Base-by-base conservation (phyloP, 2,113 vertebrate genomes). In the Probosciger aterrimus region DNA sequence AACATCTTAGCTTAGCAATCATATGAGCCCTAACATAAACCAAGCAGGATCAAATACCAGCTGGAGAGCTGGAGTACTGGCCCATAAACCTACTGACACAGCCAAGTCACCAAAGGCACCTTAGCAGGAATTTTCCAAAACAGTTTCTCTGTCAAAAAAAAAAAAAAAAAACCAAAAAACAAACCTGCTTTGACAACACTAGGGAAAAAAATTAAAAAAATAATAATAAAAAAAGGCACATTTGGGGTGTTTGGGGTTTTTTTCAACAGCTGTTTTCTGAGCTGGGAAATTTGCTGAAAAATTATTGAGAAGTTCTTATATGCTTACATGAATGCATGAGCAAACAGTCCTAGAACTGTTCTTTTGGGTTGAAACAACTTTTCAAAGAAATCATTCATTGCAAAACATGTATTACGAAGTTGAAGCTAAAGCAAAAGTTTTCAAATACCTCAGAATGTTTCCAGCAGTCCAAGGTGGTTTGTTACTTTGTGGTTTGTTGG, bases 1-100 rank as follows among this genome's bases (percentile, higher is more conserved):
- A 93, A 75, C 65, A 28, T 68, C 63, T 57, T 70, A 62, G 69
- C 76, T 77, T 92, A 94, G 90, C 92, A 93, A 95, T 84, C 65
- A 87, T 82, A 92, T 89, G 13, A 91, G 35, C 37, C 77, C 55
- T 68, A 67, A 85, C 33, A 87, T 46, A 91, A 96, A 91, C 81
- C 57, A 31, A 86, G 50, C 37, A 47, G 81, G 81, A 88, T 92
- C 81, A 92, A 94, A 95, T 89, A 74, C 49, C 84, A 89, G 69
- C 62, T 88, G 62, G 47, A 82, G 22, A 87, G 69, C 62, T 85
- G 52, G 39, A 82, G 19, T 33, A 65, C 67, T 82, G 67, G 63
- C 62, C 74, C 69, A 44, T 70, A 95, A 94, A 33, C 55, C 35
- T 82, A 55, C 46, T 75, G 69, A 84, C 69, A 67, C 35, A 65